Evolutionary conservation across 2,113 vertebrate genomes (phyloP), one percentile per base, ranked within the genome.

Genomic region (Tenrec ecaudatus): DNA sequence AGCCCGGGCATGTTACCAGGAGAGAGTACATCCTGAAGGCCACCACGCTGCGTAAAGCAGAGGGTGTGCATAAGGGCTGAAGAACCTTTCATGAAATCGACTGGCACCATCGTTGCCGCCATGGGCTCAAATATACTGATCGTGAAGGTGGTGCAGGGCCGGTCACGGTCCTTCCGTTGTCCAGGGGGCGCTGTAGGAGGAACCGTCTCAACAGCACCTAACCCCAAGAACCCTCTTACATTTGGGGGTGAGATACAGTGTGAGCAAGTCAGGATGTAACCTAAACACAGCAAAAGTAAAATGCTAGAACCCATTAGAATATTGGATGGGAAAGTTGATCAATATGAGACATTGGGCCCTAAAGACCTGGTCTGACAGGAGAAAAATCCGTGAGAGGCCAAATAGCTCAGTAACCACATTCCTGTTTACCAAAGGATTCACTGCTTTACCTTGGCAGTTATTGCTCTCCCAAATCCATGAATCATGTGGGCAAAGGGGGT

Each of bases 211-310:
- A 33, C 4, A 19, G 68, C 14, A 71, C 31, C 68, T 33, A 71
- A 33, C 31, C 58, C 20, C 58, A 60, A 33, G 31, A 68, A 33
- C 68, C 17, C 17, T 71, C 31, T 12, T 77, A 27, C 36, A 78
- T 31, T 8, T 38, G 64, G 77, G 80, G 33, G 6, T 68, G 92
- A 81, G 2, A 40, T 6, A 69, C 12, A 89, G 43, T 78, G 47
- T 82, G 77, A 90, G 40, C 86, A 92, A 90, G 83, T 16, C 40
- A 23, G n/a, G 33, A 94, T 76, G 85, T 92, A 31, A 93, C 80
- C 58, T 76, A 75, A 95, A 82, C 10, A 90, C 76, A 92, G 15
- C 6, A 71, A 73, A 31, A 27, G 53, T 6, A 68, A 7, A 88
- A 76, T 7, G 71, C 64, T 16, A 90, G 66, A 88, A 8, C 71